These are phyloP conservation scores for Plodia interpunctella DNA, from an alignment of 1,140 invertebrate species.

Conservation along the genomic window DNA sequence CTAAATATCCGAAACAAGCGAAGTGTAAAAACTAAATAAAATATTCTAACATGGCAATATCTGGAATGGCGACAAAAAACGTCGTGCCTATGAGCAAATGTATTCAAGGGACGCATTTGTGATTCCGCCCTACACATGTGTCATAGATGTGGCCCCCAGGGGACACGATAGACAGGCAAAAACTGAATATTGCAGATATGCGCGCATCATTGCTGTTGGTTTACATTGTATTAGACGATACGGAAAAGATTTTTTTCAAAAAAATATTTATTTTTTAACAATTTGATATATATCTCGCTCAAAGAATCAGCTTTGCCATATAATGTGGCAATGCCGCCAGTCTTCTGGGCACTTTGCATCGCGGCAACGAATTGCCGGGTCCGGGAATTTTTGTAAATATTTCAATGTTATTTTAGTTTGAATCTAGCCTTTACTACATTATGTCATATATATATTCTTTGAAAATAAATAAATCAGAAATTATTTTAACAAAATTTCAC, in stretches of 20 bases:
- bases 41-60: slow-evolving; percentile 6
- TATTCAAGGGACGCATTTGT: slow-evolving; percentile 65
- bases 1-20: not conserved
- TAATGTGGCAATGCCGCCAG: too few relatives aligned
- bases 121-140: slow-evolving; percentile 59
- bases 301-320: too few relatives aligned
- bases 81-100: slow-evolving; percentile 55
- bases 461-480: too few relatives aligned
- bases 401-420: too few relatives aligned
- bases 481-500: too few relatives aligned
- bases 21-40: not conserved
- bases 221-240: slow-evolving; percentile 28
- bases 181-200: slow-evolving; percentile 74
- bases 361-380: too few relatives aligned
- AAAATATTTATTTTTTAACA: too few relatives aligned
- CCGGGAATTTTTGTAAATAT: too few relatives aligned
- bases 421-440: too few relatives aligned
- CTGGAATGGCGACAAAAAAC: slow-evolving; percentile 63
- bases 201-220: slow-evolving; percentile 55
- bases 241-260: slow-evolving; percentile 15
- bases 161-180: slow-evolving; percentile 53
- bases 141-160: slow-evolving; percentile 57
- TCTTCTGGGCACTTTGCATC: too few relatives aligned
- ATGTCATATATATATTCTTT: too few relatives aligned
- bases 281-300: too few relatives aligned